Conservation (phyloP, 2,888 invertebrate species). For the Notocelia uddmanniana region DNA sequence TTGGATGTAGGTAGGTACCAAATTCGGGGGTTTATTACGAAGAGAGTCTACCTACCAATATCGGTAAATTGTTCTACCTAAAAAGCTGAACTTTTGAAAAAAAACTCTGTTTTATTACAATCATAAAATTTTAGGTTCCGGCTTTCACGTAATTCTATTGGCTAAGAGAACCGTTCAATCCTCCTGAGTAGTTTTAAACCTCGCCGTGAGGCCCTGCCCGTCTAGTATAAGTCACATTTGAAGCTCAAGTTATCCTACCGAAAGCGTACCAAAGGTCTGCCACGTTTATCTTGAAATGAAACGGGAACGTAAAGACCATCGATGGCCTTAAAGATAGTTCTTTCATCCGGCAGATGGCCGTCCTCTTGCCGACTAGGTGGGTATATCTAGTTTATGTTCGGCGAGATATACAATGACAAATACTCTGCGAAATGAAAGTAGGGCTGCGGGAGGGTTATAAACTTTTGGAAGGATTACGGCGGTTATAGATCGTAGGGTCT, state of each 20-base stretch:
- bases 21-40: not conserved
- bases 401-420: constrained; percentile 52
- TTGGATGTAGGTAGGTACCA: not conserved
- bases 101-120: constrained; percentile 20
- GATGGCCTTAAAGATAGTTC: constrained; percentile 49
- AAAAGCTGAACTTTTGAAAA: constrained; percentile 2
- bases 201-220: constrained; percentile 15
- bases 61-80: not conserved
- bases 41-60: not conserved
- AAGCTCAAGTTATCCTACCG: constrained; percentile 47
- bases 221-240: constrained; percentile 44
- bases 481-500: constrained; percentile 23
- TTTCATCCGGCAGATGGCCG: constrained; percentile 49
- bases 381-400: constrained; percentile 48
- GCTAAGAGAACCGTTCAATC: constrained; percentile 39
- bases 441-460: constrained; percentile 28
- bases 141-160: constrained; percentile 28
- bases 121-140: constrained; percentile 24
- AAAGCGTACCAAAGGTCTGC: constrained; percentile 47
- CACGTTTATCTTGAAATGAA: constrained; percentile 49
- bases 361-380: constrained; percentile 43
- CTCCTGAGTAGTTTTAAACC: constrained; percentile 37
- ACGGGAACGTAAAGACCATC: constrained; percentile 47
- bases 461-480: constrained; percentile 31
- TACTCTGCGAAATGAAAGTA: constrained; percentile 52